Conservation (phyloP, 2,113 vertebrate genomes). For the Tympanuchus pallidicinctus region DNA sequence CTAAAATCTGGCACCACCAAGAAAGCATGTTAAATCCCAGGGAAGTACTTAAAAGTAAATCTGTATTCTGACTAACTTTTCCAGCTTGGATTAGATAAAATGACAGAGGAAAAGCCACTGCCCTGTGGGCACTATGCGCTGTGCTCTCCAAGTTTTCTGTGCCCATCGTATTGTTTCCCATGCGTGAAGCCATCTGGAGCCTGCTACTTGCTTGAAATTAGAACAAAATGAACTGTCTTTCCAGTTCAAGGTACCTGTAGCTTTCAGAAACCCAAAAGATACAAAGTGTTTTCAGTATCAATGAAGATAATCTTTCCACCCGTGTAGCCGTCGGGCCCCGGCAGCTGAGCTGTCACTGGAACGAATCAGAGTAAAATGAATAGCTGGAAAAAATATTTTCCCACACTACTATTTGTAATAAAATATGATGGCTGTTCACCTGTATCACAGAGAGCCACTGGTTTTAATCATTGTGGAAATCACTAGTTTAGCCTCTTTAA, state of each 20-base stretch:
- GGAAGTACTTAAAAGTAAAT: not conserved
- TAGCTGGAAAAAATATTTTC: not conserved
- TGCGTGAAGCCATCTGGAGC: not conserved
- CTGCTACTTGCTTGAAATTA: not conserved
- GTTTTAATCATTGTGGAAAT: too few relatives aligned
- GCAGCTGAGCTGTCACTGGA: conserved; percentile 94
- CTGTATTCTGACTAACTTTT: not conserved
- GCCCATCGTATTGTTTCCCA: not conserved
- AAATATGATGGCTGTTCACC: not conserved
- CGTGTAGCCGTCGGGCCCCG: conserved; percentile 88
- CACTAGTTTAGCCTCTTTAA: not conserved
- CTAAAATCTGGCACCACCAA: not conserved
- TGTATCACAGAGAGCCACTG: not conserved
- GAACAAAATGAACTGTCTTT: not conserved
- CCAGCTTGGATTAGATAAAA: not conserved
- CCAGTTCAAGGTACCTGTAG: not conserved
- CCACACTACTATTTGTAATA: conserved; percentile 1
- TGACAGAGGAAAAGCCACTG: not conserved
- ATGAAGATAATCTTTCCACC: conserved; percentile 98
- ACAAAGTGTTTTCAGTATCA: conserved; percentile 99
- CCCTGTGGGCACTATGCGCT: not conserved
- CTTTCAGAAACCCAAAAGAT: conserved; percentile 80
- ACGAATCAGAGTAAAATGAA: conserved; percentile 54
- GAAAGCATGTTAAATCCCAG: not conserved
- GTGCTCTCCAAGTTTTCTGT: not conserved